Percentiles rank a stretch among this genome's conserved stretches.
These are phyloP conservation scores for Oophaga sylvatica DNA, from an alignment of 2,797 vertebrate species.

Conservation along the genomic window DNA sequence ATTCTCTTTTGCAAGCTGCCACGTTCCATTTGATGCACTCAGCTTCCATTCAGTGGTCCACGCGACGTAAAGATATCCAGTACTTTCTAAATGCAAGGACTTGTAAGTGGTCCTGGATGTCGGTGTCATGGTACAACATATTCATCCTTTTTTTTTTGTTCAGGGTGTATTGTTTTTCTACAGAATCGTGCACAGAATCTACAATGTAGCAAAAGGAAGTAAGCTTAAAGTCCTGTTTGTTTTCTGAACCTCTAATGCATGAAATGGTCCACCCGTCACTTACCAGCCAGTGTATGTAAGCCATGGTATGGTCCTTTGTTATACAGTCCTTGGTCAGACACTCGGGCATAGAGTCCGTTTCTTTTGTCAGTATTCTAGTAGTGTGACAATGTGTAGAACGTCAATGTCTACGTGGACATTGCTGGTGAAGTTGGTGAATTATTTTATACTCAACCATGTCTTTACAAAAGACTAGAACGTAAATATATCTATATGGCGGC, in stretches of 20 bases:
- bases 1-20: slow-evolving; percentile 44
- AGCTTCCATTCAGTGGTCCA: slow-evolving; percentile 32
- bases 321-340: slow-evolving; percentile 77
- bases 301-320: slow-evolving; percentile 75
- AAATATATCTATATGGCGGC: slow-evolving; percentile 80
- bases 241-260: slow-evolving; percentile 76
- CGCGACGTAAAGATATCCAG: slow-evolving; percentile 12
- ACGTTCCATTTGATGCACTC: slow-evolving; percentile 40
- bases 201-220: slow-evolving; percentile 61
- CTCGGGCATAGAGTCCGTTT: slow-evolving; percentile 79
- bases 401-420: slow-evolving; percentile 84
- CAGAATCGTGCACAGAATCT: slow-evolving; percentile 66
- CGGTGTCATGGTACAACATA: slow-evolving; percentile 64
- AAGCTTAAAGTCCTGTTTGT: slow-evolving; percentile 65
- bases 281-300: slow-evolving; percentile 73
- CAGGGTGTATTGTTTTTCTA: slow-evolving; percentile 64
- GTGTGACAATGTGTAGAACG: slow-evolving; percentile 83
- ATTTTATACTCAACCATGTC: slow-evolving; percentile 78
- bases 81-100: slow-evolving; percentile 24
- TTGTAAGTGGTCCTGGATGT: slow-evolving; percentile 63
- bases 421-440: slow-evolving; percentile 81
- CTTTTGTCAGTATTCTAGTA: slow-evolving; percentile 82
- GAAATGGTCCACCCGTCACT: slow-evolving; percentile 72
- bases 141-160: slow-evolving; percentile 66
- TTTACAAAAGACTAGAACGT: slow-evolving; percentile 79